Evolutionary conservation across 2,888 invertebrate genomes (phyloP), one percentile per base, ranked within the genome.

Genomic region (Sphinx pinastri): DNA sequence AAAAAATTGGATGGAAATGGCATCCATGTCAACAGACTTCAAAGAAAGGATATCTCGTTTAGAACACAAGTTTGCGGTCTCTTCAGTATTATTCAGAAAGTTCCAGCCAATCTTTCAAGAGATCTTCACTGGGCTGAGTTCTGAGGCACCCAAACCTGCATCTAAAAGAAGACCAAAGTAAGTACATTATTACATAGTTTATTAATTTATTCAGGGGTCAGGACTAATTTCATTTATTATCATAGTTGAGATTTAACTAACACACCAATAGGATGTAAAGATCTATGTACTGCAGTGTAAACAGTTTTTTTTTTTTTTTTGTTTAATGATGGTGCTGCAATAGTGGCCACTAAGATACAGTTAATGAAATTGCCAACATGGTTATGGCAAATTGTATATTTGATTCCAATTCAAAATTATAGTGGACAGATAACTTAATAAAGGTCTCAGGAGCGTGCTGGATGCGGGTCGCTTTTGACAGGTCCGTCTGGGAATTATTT

Each of bases 1-100:
- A 83, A 97, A 98, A 85, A 97, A 97, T 84, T 99, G 99, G 99
- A 96, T 97, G 73, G 98, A 98, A 81, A 99, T 99, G 98, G 97
- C 98, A 0, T 96, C 96, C 75, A 95, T 98, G 90, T 96, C 98
- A 0, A 96, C 96, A 78, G 97, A 97, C 71, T 98, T 99, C 85
- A 95, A 97, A 72, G 95, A 96, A 66, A 97, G 97, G 88, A 97
- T 99, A 71, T 96, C 97, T 73, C 95, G 96, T 73, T 90, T 99
- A 71, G 98, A 99, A 83, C 95, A 97, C 71, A 98, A 98, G 84
- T 99, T 99, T 94, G 97, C 97, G 67, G 99, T 99, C 1, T 98
- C 99, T 0, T 97, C 97, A 79, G 97, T 98, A n/a, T 96, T 99
- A 69, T 99, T 98, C 88, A 97, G 98, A 81, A 98, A 98, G 83